These are phyloP conservation scores for Mohoua ochrocephala DNA, from an alignment of 2,113 vertebrate genomes.

Conservation along the genomic window DNA sequence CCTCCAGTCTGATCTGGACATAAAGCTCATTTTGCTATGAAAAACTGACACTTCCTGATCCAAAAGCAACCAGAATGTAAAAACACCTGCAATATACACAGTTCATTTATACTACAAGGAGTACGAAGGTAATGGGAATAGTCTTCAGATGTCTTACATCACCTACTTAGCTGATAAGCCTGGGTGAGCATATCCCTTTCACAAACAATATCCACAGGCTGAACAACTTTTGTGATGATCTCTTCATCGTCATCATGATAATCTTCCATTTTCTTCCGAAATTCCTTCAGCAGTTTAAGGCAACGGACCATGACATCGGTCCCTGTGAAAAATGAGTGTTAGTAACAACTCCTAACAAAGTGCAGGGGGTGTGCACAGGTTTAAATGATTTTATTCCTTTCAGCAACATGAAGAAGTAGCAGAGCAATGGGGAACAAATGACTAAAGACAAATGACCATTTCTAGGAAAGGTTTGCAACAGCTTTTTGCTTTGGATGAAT, in stretches of 20 bases:
- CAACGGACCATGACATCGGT: constrained; percentile 85
- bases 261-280: constrained; percentile 76
- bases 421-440: not conserved
- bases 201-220: constrained; percentile 77
- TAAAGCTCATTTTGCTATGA: not conserved
- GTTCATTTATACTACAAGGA: not conserved
- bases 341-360: not conserved
- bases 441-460: not conserved
- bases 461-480: not conserved
- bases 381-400: not conserved
- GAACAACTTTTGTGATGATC: constrained; percentile 68
- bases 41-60: not conserved
- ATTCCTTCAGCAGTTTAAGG: constrained; percentile 83
- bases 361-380: rapidly evolving
- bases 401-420: not conserved
- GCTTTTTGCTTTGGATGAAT: not conserved
- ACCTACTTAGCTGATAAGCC: constrained; percentile 89
- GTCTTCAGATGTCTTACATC: not conserved
- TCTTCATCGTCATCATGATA: constrained; percentile 83
- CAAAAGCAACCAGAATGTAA: not conserved
- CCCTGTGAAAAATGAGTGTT: constrained; percentile 65
- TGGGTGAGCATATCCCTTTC: constrained; percentile 88
- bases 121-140: not conserved
- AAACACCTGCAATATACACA: not conserved
- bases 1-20: not conserved